phyloP scores from a whole-genome alignment of 2,113 vertebrate genomes.

The Turnix velox region DNA sequence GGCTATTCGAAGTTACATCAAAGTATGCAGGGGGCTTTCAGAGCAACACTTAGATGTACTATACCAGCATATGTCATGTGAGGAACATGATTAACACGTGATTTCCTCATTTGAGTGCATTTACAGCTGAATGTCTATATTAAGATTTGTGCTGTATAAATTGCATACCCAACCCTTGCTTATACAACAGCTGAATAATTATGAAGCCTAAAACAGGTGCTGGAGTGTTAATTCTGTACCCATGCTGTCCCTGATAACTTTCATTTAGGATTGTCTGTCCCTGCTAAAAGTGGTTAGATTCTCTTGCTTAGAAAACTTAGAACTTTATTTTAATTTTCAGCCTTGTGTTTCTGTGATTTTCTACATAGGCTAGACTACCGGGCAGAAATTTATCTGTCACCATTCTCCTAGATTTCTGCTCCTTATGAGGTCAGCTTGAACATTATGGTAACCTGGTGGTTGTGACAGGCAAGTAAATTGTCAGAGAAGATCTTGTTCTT shows the following conservation, averaged over 20 bases:
- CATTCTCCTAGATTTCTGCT: neutral
- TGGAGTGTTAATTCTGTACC: neutral
- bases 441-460: neutral
- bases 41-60: neutral
- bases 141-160: neutral
- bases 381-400: neutral
- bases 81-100: neutral
- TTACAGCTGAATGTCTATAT: neutral
- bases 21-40: neutral
- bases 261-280: neutral
- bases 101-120: neutral
- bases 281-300: neutral
- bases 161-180: neutral
- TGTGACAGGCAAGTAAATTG: neutral
- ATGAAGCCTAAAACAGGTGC: neutral
- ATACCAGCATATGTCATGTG: neutral
- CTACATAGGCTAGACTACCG: neutral
- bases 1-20: neutral
- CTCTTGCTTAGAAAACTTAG: neutral
- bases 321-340: neutral
- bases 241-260: neutral
- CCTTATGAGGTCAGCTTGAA: neutral
- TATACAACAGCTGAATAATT: neutral
- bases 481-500: neutral
- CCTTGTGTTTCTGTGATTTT: neutral